Evolutionary conservation across 2,113 vertebrate genomes (phyloP).

Genomic region (Eclectus roratus): DNA sequence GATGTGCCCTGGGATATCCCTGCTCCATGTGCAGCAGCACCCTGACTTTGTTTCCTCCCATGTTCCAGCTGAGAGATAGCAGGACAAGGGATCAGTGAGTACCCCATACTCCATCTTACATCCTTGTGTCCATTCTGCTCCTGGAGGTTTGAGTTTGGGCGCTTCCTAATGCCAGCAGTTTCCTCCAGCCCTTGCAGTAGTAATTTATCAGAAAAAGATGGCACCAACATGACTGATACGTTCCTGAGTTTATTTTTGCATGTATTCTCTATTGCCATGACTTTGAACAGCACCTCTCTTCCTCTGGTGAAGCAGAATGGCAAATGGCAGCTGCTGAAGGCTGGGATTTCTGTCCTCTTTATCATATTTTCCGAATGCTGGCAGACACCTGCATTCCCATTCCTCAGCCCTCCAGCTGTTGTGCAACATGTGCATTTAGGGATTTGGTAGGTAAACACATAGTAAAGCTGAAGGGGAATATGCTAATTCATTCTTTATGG

Average conservation of each 20-base stretch:
- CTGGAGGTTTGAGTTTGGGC: not conserved
- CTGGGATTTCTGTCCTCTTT: not conserved
- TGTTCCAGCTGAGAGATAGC: not conserved
- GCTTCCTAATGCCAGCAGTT: not conserved
- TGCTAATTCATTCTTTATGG: not conserved
- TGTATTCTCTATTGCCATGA: fast-evolving
- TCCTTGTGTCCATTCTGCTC: not conserved
- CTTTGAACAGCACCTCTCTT: not conserved
- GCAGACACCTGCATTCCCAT: not conserved
- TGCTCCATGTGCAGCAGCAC: not conserved
- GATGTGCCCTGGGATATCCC: not conserved
- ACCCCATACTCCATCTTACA: not conserved
- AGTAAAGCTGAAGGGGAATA: not conserved
- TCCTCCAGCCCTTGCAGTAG: not conserved
- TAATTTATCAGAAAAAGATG: not conserved
- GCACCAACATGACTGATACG: not conserved
- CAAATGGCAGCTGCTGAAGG: not conserved
- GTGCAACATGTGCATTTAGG: not conserved
- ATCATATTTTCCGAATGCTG: not conserved
- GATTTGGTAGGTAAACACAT: not conserved
- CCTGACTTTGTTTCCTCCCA: fast-evolving
- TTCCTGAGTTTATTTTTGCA: not conserved
- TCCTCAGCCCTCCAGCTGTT: not conserved
- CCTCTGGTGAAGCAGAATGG: not conserved
- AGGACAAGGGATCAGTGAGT: not conserved